Evolutionary conservation across 2,888 invertebrate genomes (phyloP), one percentile per base, ranked within the genome.

Genomic region (Allolobophora icterica): DNA sequence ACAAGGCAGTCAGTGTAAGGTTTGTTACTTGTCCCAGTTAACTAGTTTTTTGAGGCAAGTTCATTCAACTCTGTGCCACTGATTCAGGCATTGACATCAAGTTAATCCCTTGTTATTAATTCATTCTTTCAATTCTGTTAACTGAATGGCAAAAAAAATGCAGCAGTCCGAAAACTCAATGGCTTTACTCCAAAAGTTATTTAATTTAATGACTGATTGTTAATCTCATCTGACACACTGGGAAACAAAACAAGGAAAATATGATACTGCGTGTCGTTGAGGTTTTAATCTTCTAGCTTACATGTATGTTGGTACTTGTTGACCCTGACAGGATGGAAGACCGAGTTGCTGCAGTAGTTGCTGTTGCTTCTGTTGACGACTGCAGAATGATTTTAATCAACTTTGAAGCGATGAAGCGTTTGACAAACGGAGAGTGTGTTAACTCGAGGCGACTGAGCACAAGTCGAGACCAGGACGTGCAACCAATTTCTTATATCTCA

Each of bases 381-480:
- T 84, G 17, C 34, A 84, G 84, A 35, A 34, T 84, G 19, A 35
- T 34, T 21, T 34, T 2, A 33, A 84, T 84, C 84, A 13, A 84
- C 84, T 33, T 84, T 84, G 84, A 84, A 33, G 34, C 6, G 34
- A 89, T 89, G 52, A 45, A 45, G 11, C 40, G 13, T 2, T n/a
- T 35, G 19, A 38, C 35, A 35, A 89, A 40, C 24, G 33, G 33
- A 40, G 33, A 42, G 1, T 33, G n/a, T n/a, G 87, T 89, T 24
- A 42, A 38, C n/a, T 15, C 89, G 45, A 84, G 89, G 38, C 42
- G 91, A 45, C n/a, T 91, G 24, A 89, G 45, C 89, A 91, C 91
- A 89, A 89, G 34, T 40, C 42, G n/a, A 42, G 45, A 24, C 35
- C 4, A n/a, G 89, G 87, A n/a, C 42, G 19, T 42, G n/a, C 91